Conservation (phyloP, 2,797 vertebrate species). For the Parambassis ranga region DNA sequence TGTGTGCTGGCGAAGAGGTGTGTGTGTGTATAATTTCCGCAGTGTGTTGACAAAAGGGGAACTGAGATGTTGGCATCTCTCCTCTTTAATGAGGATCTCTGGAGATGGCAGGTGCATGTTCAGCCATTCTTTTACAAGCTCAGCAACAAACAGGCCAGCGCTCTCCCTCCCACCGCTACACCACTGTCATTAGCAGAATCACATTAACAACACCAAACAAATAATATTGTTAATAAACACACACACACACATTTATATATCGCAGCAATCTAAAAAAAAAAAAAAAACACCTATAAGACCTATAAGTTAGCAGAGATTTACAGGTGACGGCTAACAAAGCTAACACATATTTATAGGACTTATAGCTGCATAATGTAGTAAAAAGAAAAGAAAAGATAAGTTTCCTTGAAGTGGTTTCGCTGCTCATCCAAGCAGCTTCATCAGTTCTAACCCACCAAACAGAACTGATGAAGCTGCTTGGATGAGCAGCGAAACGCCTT, state of each 20-base stretch:
- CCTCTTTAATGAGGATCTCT: constrained; percentile 81
- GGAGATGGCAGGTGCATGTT: constrained; percentile 83
- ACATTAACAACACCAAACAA: constrained; percentile 63
- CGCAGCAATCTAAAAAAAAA: not conserved
- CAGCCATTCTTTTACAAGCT: constrained; percentile 78
- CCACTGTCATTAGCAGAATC: constrained; percentile 66
- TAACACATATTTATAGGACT: too few relatives aligned
- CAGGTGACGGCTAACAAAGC: too few relatives aligned
- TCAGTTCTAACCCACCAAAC: too few relatives aligned
- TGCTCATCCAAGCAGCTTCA: too few relatives aligned
- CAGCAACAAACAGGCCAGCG: constrained; percentile 70
- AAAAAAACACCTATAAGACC: not conserved
- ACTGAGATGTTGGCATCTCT: constrained; percentile 61
- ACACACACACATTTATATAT: constrained; percentile 10
- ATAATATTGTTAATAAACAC: constrained; percentile 48
- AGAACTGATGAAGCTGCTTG: too few relatives aligned
- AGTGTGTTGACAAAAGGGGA: constrained; percentile 15
- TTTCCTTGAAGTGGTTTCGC: too few relatives aligned
- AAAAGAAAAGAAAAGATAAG: too few relatives aligned
- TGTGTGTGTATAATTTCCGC: constrained; percentile 16
- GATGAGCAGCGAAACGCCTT: too few relatives aligned
- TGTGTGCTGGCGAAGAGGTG: not conserved
- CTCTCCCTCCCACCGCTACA: constrained; percentile 63
- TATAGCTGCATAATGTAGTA: too few relatives aligned
- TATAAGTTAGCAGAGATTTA: too few relatives aligned